phyloP scores from a whole-genome alignment of 2,797 vertebrate species.

The Acropternis orthonyx region DNA sequence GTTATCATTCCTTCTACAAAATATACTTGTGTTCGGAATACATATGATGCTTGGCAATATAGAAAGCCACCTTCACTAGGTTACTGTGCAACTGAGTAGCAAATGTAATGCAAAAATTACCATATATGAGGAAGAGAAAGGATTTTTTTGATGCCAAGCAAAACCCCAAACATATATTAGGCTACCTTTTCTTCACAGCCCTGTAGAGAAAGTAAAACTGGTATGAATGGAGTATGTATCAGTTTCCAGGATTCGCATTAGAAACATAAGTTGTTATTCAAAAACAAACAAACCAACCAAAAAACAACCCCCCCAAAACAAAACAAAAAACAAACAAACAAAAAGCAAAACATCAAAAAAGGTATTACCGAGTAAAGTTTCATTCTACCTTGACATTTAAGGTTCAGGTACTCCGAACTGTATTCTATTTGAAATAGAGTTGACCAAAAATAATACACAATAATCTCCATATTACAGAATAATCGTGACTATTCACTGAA shows the following conservation, averaged over 20 bases:
- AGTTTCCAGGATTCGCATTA: neutral
- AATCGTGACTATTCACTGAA: neutral
- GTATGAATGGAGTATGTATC: neutral
- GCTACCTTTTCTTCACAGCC: neutral
- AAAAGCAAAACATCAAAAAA: neutral
- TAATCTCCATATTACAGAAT: neutral
- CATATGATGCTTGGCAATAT: neutral
- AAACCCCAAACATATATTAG: neutral
- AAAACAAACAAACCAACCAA: too few relatives aligned
- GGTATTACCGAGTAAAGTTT: neutral
- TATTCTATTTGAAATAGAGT: neutral
- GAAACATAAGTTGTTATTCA: neutral
- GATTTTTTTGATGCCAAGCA: neutral
- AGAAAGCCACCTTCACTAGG: neutral
- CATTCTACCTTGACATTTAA: neutral
- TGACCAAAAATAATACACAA: neutral
- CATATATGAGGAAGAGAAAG: accelerated
- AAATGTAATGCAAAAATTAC: neutral
- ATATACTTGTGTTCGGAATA: neutral
- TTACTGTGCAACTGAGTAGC: neutral
- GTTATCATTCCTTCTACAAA: neutral
- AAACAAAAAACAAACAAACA: too few relatives aligned
- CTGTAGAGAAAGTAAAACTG: neutral
- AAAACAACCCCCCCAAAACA: neutral
- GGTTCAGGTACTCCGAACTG: neutral